Evolutionary conservation across 1,140 invertebrate genomes (phyloP).

Genomic region (Saccostrea echinata): DNA sequence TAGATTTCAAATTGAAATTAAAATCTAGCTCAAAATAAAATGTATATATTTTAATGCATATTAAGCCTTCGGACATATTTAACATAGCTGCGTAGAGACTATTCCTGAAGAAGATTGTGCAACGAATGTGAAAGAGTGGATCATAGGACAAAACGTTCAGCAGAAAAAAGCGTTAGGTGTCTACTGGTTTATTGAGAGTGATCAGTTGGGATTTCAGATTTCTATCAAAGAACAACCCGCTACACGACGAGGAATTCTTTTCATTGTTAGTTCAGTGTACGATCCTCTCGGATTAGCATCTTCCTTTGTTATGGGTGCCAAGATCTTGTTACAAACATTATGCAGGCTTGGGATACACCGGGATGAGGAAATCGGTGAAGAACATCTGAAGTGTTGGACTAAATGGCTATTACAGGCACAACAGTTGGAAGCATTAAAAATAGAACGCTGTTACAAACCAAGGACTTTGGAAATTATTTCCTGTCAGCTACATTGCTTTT

Average conservation of each 20-base stretch:
- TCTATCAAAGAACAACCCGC: conserved; percentile 37
- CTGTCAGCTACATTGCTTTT: conserved; percentile 56
- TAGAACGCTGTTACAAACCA: conserved; percentile 54
- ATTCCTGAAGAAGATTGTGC: conserved; percentile 32
- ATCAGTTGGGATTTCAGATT: conserved; percentile 57
- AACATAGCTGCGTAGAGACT: too few relatives aligned
- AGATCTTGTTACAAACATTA: conserved; percentile 53
- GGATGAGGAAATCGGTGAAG: conserved; percentile 53
- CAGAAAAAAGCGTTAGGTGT: conserved; percentile 51
- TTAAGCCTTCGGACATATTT: too few relatives aligned
- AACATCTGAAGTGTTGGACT: neutral
- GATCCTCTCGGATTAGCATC: conserved; percentile 58
- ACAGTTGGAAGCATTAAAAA: too few relatives aligned
- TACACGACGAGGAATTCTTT: conserved; percentile 59
- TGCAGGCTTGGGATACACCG: conserved; percentile 45
- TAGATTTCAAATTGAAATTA: too few relatives aligned
- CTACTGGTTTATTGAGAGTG: conserved; percentile 49
- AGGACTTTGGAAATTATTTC: conserved; percentile 42
- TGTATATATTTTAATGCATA: too few relatives aligned
- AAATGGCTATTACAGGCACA: too few relatives aligned
- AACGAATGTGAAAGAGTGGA: conserved; percentile 1
- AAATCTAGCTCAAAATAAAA: too few relatives aligned
- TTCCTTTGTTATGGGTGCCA: conserved; percentile 51
- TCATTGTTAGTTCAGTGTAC: conserved; percentile 51
- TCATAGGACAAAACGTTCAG: conserved; percentile 25